These are phyloP conservation scores for Hystrix cristata DNA, from an alignment of 2,113 vertebrate species.

Conservation along the genomic window DNA sequence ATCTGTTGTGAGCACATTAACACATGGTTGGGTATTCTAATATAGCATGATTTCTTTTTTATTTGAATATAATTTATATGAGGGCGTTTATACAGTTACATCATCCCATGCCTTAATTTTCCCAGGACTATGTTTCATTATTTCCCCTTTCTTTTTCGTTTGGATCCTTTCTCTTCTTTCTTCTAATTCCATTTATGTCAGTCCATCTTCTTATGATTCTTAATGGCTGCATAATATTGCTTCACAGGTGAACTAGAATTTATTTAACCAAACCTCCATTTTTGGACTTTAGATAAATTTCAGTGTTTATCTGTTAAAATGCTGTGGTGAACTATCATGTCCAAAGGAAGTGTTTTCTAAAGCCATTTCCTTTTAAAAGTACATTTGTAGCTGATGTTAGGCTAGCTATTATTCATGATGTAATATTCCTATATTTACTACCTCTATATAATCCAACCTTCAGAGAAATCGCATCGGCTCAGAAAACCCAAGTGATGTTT, in stretches of 20 bases:
- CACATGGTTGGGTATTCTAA: not conserved
- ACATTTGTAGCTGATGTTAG: not conserved
- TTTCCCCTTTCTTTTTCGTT: not conserved
- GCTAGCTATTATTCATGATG: not conserved
- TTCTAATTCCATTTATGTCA: not conserved
- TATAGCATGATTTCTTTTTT: not conserved
- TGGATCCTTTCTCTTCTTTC: not conserved
- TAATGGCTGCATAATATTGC: not conserved
- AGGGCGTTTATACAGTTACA: not conserved
- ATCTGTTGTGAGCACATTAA: not conserved
- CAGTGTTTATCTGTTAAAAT: not conserved
- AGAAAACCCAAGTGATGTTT: slow-evolving; percentile 97
- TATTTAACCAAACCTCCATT: not conserved
- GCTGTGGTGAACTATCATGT: not conserved
- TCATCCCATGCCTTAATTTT: not conserved
- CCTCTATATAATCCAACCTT: slow-evolving; percentile 45
- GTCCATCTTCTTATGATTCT: not conserved
- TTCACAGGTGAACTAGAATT: not conserved
- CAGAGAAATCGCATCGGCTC: slow-evolving; percentile 96
- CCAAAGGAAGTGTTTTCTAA: not conserved
- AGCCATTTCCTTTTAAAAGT: not conserved
- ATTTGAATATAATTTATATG: not conserved
- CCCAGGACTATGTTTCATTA: not conserved
- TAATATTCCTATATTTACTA: not conserved
- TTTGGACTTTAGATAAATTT: not conserved